Conservation (phyloP, 2,113 vertebrate species). For the Peromyscus polionotus region DNA sequence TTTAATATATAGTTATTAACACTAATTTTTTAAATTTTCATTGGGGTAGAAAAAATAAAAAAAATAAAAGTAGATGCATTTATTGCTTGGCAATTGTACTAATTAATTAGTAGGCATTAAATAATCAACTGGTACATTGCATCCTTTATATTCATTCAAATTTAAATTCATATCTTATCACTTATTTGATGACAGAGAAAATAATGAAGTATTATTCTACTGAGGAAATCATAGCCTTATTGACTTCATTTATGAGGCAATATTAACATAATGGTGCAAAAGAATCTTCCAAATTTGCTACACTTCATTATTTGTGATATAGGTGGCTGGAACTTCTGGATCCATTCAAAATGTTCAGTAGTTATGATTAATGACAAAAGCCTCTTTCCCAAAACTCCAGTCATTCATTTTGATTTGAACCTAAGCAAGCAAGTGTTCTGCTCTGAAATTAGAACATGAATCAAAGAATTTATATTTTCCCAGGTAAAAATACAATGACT, state of each 20-base stretch:
- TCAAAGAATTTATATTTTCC: rapidly evolving
- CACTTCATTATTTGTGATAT: neutral
- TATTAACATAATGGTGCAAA: neutral
- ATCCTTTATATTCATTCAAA: neutral
- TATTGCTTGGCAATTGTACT: neutral
- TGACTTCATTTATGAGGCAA: neutral
- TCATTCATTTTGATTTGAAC: neutral
- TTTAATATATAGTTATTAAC: neutral
- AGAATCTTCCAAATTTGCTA: neutral
- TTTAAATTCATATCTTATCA: neutral
- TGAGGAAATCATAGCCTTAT: neutral
- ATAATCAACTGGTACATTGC: neutral
- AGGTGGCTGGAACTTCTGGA: neutral
- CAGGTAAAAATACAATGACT: neutral
- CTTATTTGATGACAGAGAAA: neutral
- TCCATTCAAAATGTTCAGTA: neutral
- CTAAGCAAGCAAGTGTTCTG: neutral
- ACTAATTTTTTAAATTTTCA: neutral
- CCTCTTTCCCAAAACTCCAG: rapidly evolving
- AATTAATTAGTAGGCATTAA: neutral
- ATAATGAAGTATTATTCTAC: neutral
- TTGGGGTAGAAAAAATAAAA: neutral
- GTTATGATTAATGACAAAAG: neutral
- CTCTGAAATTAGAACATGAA: neutral
- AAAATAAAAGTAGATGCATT: neutral